These are phyloP conservation scores for Mobula hypostoma DNA, from an alignment of 2,113 vertebrate species.

Conservation along the genomic window DNA sequence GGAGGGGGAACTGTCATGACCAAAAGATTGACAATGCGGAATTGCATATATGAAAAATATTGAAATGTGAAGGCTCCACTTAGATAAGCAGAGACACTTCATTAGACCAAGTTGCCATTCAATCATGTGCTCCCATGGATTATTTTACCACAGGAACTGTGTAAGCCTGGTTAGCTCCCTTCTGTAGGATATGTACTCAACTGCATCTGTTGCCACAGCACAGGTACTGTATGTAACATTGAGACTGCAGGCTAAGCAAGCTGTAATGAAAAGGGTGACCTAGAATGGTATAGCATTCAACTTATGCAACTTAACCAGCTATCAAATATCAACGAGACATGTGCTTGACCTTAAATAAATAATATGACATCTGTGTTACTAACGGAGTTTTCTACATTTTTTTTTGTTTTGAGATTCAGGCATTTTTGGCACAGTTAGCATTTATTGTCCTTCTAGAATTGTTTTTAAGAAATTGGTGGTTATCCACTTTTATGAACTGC, in stretches of 20 bases:
- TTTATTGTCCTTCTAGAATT: no score
- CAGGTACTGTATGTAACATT: neutral
- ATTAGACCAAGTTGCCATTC: neutral
- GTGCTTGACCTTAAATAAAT: neutral
- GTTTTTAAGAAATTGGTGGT: no score
- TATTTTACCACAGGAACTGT: neutral
- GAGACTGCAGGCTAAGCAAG: neutral
- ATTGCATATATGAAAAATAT: no score
- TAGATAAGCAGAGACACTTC: neutral
- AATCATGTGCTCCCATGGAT: neutral
- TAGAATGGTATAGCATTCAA: neutral
- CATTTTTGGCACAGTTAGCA: no score
- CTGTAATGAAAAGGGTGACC: neutral
- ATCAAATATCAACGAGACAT: neutral
- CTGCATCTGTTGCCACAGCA: neutral
- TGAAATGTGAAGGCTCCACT: neutral
- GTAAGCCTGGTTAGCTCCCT: neutral
- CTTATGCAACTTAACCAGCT: neutral
- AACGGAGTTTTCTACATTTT: neutral
- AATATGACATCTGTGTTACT: neutral
- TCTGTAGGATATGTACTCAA: neutral
- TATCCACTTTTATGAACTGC: no score
- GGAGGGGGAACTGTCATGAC: neutral
- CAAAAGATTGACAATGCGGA: neutral
- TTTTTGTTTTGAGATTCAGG: neutral